Evolutionary conservation across 2,888 invertebrate genomes (phyloP).

Genomic region (Pteria penguin): DNA sequence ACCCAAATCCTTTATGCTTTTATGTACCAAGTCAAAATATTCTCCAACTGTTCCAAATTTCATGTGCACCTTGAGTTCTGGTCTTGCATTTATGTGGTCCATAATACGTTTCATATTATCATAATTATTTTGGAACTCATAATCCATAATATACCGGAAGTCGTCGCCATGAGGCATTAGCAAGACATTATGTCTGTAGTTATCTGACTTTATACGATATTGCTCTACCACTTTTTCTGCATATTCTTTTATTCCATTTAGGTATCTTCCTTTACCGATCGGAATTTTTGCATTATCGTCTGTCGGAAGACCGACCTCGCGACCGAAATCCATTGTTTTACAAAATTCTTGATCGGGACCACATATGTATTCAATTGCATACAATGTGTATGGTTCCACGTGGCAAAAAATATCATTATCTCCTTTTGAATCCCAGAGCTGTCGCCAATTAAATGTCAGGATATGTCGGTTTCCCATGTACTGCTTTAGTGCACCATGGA

Average conservation of each 20-base stretch:
- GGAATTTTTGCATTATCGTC: constrained; percentile 86
- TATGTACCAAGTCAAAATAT: constrained; percentile 84
- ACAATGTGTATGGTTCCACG: constrained; percentile 96
- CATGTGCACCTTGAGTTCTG: constrained; percentile 81
- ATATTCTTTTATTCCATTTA: constrained; percentile 88
- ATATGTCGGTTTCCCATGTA: constrained; percentile 87
- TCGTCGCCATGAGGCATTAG: constrained; percentile 97
- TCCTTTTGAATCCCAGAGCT: constrained; percentile 83
- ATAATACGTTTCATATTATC: constrained; percentile 93
- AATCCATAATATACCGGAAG: constrained; percentile 92
- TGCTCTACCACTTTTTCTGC: constrained; percentile 90
- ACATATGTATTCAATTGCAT: constrained; percentile 97
- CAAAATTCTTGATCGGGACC: constrained; percentile 91
- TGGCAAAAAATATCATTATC: constrained; percentile 87
- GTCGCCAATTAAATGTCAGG: constrained; percentile 94
- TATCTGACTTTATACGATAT: constrained; percentile 91
- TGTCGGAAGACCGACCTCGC: constrained; percentile 91
- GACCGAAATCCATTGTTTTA: constrained; percentile 82
- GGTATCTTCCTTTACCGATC: constrained; percentile 76
- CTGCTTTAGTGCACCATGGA: constrained; percentile 90
- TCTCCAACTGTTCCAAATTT: constrained; percentile 91
- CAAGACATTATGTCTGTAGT: constrained; percentile 94
- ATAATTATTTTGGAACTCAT: constrained; percentile 96
- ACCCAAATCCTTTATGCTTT: constrained; percentile 39
- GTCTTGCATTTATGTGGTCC: constrained; percentile 90